Evolutionary conservation across 2,797 vertebrate genomes (phyloP).

Genomic region (Pyrrhura leucotis): DNA sequence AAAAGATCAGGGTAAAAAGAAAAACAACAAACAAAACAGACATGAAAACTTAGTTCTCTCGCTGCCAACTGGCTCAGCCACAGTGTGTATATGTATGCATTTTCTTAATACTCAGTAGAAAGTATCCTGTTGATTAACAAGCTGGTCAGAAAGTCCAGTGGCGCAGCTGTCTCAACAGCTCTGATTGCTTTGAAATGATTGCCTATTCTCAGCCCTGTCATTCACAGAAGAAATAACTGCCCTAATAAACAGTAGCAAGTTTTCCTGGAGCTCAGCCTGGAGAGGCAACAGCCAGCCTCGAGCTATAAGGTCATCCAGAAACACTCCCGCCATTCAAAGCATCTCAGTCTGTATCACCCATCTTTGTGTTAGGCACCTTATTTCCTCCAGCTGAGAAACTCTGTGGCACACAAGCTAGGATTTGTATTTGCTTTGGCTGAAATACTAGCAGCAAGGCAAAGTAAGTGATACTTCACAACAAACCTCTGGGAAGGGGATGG

Average conservation of each 20-base stretch:
- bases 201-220: conserved; percentile 37
- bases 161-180: conserved; percentile 66
- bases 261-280: conserved; percentile 40
- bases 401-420: background rate
- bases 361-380: background rate
- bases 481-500: background rate
- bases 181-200: conserved; percentile 41
- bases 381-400: background rate
- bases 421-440: background rate
- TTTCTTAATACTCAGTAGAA: conserved; percentile 42
- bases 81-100: conserved; percentile 5
- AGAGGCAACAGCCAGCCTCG: conserved; percentile 1
- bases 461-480: background rate
- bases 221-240: conserved; percentile 23
- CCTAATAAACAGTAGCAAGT: conserved; percentile 42
- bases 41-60: conserved; percentile 16
- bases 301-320: background rate
- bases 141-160: conserved; percentile 39
- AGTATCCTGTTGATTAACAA: conserved; percentile 57
- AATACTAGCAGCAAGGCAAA: background rate
- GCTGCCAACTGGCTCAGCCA: conserved; percentile 44
- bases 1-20: background rate
- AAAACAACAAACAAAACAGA: background rate
- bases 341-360: background rate
- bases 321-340: background rate